Base-by-base conservation (phyloP, 1,140 invertebrate genomes). In the Pentalonia nigronervosa region DNA sequence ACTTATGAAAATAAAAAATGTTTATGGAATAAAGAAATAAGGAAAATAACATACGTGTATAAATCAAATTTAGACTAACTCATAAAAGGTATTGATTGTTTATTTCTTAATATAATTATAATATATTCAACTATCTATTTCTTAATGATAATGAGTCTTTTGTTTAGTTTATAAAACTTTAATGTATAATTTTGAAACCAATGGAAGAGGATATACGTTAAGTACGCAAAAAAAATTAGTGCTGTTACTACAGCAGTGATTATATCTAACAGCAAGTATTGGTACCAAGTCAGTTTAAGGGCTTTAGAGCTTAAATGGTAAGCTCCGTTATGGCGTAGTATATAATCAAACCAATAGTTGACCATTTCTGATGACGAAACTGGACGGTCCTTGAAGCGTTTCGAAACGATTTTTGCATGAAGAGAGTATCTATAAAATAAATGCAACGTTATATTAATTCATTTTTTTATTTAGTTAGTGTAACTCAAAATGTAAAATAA, bases 301-400 rank as follows among this genome's bases (percentile, higher is more conserved):
- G 91, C 48, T 45, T 76, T 21, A n/a, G 56, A 50, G 17, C 90
- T 48, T 14, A 94, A 93, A 50, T 94, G 41, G 20, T 8, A n/a
- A 23, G 95, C 95, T 41, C 95, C 95, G 60, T 95, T 95, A 94
- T 96, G 95, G 50, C 95, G 94, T 30, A 96, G 41, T 7, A 94
- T 94, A 94, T 97, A 96, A 94, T 97, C 96, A 0, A 96, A 95
- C 96, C 96, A 97, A 95, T 96, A 97, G 36, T 96, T 94, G 0
- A 96, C 96, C 1, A 95, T 96, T 14, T 96, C 96, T 48, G 96
- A 93, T 0, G 96, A 95, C 23, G 95, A 94, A 94, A 96, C 94
- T 7, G 96, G 96, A 53, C 96, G 95, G 94, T 97, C 96, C n/a
- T 95, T 95, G 36, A 95, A 95, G 20, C n/a, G 41, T 67, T 53